phyloP scores from a whole-genome alignment of 2,888 invertebrate species.

The Patella ulyssiponensis region DNA sequence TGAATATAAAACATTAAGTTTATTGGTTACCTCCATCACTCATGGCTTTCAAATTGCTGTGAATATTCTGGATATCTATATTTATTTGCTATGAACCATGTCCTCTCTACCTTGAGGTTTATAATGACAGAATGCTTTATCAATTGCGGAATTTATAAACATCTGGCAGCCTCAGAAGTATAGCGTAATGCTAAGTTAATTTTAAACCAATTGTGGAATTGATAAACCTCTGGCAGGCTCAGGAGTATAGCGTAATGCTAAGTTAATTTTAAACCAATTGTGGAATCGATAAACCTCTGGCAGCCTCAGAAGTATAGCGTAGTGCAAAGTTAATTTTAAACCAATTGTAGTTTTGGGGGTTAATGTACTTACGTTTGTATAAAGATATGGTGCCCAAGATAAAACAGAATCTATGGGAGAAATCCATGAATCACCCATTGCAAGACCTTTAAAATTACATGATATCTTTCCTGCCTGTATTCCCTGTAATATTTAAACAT shows the following conservation, averaged over 20 bases:
- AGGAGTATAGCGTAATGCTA: not conserved
- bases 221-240: too few relatives aligned
- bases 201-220: not conserved
- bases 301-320: not conserved
- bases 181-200: not conserved
- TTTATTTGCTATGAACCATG: too few relatives aligned
- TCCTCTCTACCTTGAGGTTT: too few relatives aligned
- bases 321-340: not conserved
- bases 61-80: too few relatives aligned
- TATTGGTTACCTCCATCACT: too few relatives aligned
- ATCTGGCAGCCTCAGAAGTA: not conserved
- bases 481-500: slow-evolving; percentile 74
- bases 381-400: slow-evolving; percentile 86
- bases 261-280: not conserved
- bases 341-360: not conserved
- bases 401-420: slow-evolving; percentile 87
- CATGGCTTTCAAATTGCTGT: too few relatives aligned
- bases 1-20: too few relatives aligned
- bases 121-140: too few relatives aligned
- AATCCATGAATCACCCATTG: slow-evolving; percentile 91
- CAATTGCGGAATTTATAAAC: too few relatives aligned
- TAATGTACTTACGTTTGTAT: slow-evolving; percentile 77
- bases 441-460: slow-evolving; percentile 84
- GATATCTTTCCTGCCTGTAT: slow-evolving; percentile 77
- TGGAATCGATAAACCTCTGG: not conserved